Conservation (phyloP, 1,140 invertebrate species). For the Orius laevigatus region DNA sequence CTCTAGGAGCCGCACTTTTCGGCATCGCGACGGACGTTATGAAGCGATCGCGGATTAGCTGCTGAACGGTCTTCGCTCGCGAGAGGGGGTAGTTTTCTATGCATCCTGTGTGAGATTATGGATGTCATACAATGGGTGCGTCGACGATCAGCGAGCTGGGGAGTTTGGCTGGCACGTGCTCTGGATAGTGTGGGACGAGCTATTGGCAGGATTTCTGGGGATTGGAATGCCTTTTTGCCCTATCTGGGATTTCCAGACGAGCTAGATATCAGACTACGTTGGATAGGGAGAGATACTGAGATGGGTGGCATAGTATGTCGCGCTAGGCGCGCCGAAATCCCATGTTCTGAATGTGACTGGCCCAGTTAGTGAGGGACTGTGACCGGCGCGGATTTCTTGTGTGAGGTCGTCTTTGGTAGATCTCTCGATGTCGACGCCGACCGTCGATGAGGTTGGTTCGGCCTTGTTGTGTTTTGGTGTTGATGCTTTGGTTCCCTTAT, state of each 20-base stretch:
- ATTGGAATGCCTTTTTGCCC: constrained; percentile 80
- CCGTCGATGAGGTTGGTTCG: constrained; percentile 71
- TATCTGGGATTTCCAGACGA: constrained; percentile 91
- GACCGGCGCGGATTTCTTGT: constrained; percentile 54
- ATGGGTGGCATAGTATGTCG: constrained; percentile 94
- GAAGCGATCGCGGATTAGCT: constrained; percentile 74
- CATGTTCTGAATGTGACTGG: constrained; percentile 93
- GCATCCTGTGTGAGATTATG: too few species aligned
- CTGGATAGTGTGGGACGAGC: constrained; percentile 92
- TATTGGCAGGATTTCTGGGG: constrained; percentile 80
- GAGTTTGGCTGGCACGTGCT: constrained; percentile 84
- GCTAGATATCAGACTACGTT: constrained; percentile 90
- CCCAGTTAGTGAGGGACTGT: constrained; percentile 62
- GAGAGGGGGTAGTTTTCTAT: constrained; percentile 49
- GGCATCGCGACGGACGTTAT: constrained; percentile 89
- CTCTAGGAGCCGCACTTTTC: constrained; percentile 87
- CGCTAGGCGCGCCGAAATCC: constrained; percentile 97
- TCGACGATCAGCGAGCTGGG: constrained; percentile 86
- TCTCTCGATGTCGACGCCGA: constrained; percentile 94
- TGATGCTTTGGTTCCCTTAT: constrained; percentile 75
- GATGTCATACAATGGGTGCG: constrained; percentile 89
- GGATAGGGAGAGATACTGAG: constrained; percentile 96
- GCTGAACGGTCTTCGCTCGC: constrained; percentile 70
- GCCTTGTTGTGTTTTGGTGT: constrained; percentile 53
- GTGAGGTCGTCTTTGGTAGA: constrained; percentile 88